Evolutionary conservation across 37 sponge, comb jelly and placozoan species (phyloP), one percentile per base, ranked within the genome.

Genomic region (Spongilla lacustris): DNA sequence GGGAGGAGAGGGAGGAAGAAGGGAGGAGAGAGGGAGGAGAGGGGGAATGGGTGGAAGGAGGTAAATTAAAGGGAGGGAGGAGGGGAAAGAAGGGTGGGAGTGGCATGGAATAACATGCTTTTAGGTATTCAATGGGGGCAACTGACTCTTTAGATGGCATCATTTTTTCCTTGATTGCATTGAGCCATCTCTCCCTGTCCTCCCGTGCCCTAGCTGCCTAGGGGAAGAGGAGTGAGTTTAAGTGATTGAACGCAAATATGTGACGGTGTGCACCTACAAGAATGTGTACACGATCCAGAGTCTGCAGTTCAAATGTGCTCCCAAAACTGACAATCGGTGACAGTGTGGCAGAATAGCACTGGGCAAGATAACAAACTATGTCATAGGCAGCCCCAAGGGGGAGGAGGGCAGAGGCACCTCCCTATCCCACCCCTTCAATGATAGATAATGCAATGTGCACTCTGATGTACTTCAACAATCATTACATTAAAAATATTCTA

Each of bases 141-240:
- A n/a, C n/a, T n/a, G n/a, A n/a, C n/a, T n/a, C n/a, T n/a, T 71
- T 24, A 23, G 29, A 10, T 21, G 68, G 22, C 2, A 27, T 69
- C 89, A 91, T 90, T n/a, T 83, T 82, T 25, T 67, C 67, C 21
- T 75, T 71, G 30, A 94, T 90, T 38, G 72, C 73, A 21, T 78
- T 38, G 12, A 94, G 73, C 94, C 94, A 94, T 82, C 83, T 77
- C 21, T 85, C 36, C 83, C 78, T 90, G 14, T 90, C 94, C 33
- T 85, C 91, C 33, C 66, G 71, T 36, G 73, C 91, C 33, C 91
- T 68, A 23, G 94, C 91, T 67, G 94, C 91, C 94, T 94, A 31
- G 13, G 33, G 29, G 24, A 75, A 75, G 10, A 75, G 34, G 11
- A 37, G 25, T n/a, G n/a, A n/a, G n/a, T n/a, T n/a, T 2, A 50